Evolutionary conservation across 2,888 invertebrate genomes (phyloP), one percentile per base, ranked within the genome.

Genomic region (Prosopocoilus inquinatus): DNA sequence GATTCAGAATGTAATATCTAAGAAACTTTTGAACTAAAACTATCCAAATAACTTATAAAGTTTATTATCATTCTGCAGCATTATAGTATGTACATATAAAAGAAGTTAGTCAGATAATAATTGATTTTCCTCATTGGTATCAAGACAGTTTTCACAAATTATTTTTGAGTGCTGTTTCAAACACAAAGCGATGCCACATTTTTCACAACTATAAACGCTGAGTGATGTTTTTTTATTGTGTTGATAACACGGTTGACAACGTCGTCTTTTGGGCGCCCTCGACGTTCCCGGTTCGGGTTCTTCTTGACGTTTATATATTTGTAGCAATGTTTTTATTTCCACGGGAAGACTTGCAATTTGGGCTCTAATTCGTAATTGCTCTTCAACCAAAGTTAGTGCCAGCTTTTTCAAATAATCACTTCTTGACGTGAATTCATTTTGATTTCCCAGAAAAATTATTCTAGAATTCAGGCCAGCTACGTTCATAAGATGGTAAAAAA

Each of bases 401-500:
- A 52, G 11, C n/a, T 36, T 52, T 15, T 52, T 52, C 34, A 52
- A 20, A 15, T 46, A 52, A 5, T 46, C 36, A 5, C 36, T 38
- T 35, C 45, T 46, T 20, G 34, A 11, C 7, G 36, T 46, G 7
- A 43, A 46, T 45, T 52, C 46, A 13, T 34, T 36, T 46, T n/a
- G 2, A 9, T 53, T 53, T 39, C 39, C 53, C 1, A 48, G 15
- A 20, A 34, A 48, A 49, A 53, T 53, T 9, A 53, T 28, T 50
- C 38, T n/a, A 8, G 54, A 55, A 16, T 50, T 50, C 9, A 55
- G 39, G 8, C 36, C 47, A 8, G 34, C 51, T 16, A 51, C 44
- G 34, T 55, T 55, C 38, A 55, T 28, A 28, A 55, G 28, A 36
- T 44, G 39, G 35, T 38, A 53, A 48, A 48, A 58, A 33, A 58